phyloP scores from a whole-genome alignment of 2,797 vertebrate genomes.

The Hyperoplus immaculatus region DNA sequence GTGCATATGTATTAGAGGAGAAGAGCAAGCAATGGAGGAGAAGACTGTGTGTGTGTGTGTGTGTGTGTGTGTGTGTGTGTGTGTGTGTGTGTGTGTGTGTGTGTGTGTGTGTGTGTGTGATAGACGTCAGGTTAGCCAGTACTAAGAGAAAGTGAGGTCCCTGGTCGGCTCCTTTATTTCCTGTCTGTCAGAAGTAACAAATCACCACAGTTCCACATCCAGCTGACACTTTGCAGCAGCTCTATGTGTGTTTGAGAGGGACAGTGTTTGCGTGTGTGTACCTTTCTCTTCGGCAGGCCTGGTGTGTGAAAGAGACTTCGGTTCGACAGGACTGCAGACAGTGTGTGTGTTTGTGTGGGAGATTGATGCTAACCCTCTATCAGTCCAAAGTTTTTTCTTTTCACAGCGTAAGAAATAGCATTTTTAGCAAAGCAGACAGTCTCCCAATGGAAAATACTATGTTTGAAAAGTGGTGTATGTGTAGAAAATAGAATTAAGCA shows the following conservation, averaged over 20 bases:
- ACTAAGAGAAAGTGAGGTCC: conserved; percentile 74
- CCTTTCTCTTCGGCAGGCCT: conserved; percentile 30
- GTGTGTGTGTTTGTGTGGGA: conserved; percentile 37
- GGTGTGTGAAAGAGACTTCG: conserved; percentile 31
- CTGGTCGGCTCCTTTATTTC: conserved; percentile 75
- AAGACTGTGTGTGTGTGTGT: conserved; percentile 8
- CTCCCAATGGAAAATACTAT: conserved; percentile 58
- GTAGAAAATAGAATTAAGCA: conserved; percentile 1
- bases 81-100: conserved; percentile 14
- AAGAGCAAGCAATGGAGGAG: conserved; percentile 1
- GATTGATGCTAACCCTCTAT: conserved; percentile 40
- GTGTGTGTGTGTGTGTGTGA: conserved; percentile 48
- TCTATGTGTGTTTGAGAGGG: conserved; percentile 20
- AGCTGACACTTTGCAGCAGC: conserved; percentile 47
- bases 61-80: conserved; percentile 13
- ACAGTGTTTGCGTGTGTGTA: conserved; percentile 12
- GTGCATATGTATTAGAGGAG: conserved; percentile 25
- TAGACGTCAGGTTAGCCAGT: conserved; percentile 71
- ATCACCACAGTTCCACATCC: conserved; percentile 63
- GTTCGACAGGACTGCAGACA: conserved; percentile 46
- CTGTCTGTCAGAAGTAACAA: conserved; percentile 76
- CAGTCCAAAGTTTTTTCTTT: conserved; percentile 47
- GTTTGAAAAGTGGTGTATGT: not conserved
- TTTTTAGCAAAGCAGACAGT: conserved; percentile 31
- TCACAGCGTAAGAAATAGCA: conserved; percentile 31